Evolutionary conservation across 2,797 vertebrate species (phyloP), one percentile per base, ranked within the genome.

Genomic region (Mus minutoides): DNA sequence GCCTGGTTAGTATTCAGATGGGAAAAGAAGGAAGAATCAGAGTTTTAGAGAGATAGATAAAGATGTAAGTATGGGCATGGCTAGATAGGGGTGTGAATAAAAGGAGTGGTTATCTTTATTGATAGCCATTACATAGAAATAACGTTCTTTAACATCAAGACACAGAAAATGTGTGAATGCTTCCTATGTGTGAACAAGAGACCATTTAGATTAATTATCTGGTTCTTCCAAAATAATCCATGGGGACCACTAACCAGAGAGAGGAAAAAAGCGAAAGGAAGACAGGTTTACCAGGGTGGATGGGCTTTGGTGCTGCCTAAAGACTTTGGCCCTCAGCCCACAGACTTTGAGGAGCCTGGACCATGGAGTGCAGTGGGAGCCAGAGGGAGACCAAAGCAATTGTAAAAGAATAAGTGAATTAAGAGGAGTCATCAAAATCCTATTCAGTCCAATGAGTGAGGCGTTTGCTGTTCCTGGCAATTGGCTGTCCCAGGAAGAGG

Each of bases 291-390:
- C 73, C 58, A 60, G 86, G 78, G 13, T 54, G 83, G 64, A 40
- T 67, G 37, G 79, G 52, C 62, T 34, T 6, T 2, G 64, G 80
- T 56, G 73, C 77, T 91, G 84, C 88, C 82, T 92, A 10, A 79
- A 79, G 92, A 54, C 87, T 62, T 83, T 96, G 94, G 96, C 93
- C 62, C 58, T 78, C 34, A 64, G 90, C 94, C 94, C 85, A 91
- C 1, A 96, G 96, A 96, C 96, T 96, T 8, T 0, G n/a, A 95
- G 96, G 92, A 96, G 95, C 91, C 94, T 80, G 92, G 85, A 56
- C 71, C 60, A 40, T 0, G 8, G 75, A 76, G 95, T 71, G 73
- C 54, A 52, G 29, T 62, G 69, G 88, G 80, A 90, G 92, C 60
- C 67, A 40, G 90, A 79, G 19, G 29, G 79, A 92, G 87, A 90